These are phyloP conservation scores for Heliconius erato DNA, from an alignment of 2,888 invertebrate genomes.

Conservation along the genomic window DNA sequence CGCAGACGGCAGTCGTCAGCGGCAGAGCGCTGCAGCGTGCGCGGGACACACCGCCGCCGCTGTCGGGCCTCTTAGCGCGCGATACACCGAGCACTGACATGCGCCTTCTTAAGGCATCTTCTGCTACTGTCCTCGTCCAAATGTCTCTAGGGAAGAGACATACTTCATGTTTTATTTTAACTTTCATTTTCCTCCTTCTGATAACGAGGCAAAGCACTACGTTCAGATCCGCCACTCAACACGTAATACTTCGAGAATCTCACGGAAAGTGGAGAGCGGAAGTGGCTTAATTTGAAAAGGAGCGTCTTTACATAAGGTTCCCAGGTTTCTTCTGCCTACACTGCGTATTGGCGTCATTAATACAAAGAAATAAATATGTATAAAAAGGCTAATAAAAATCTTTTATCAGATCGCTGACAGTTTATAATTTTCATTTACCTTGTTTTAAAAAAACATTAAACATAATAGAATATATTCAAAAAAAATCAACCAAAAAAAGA, in stretches of 20 bases:
- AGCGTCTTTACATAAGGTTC: too few relatives aligned
- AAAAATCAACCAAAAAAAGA: background rate
- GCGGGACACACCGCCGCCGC: constrained; percentile 93
- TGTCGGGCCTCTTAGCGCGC: constrained; percentile 89
- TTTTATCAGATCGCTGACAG: background rate
- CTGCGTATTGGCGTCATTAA: too few relatives aligned
- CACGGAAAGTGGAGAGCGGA: too few relatives aligned
- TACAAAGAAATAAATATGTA: too few relatives aligned
- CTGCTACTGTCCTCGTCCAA: constrained; percentile 88
- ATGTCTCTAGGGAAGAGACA: constrained; percentile 83
- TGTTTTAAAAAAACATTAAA: background rate
- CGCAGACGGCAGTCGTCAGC: constrained; percentile 88
- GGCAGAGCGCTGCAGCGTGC: constrained; percentile 88
- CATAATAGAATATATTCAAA: background rate
- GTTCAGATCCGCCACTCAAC: too few relatives aligned
- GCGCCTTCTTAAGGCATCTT: constrained; percentile 77
- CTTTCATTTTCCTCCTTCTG: too few relatives aligned
- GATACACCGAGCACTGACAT: constrained; percentile 91
- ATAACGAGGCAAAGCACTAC: too few relatives aligned
- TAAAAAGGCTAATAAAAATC: background rate
- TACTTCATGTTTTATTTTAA: background rate
- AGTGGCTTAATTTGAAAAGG: too few relatives aligned
- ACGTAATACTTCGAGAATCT: too few relatives aligned
- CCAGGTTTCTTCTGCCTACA: too few relatives aligned
- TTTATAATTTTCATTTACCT: background rate